Evolutionary conservation across 1,140 invertebrate species (phyloP).

Genomic region (Drosophila chauvacae): DNA sequence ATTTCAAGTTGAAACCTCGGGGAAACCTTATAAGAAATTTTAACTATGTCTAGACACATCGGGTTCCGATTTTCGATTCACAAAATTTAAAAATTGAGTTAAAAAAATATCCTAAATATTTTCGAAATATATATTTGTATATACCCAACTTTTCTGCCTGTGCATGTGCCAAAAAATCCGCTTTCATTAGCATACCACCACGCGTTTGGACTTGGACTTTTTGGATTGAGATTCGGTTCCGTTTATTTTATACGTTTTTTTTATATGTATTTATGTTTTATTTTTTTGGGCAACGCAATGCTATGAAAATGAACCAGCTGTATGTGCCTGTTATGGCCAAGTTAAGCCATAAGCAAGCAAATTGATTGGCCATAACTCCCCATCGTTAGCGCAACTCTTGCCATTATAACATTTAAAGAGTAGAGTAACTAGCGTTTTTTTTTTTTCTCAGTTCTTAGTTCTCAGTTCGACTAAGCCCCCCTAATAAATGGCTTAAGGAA

Average conservation of each 20-base stretch:
- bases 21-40: neutral
- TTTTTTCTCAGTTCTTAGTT: neutral
- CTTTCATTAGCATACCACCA: constrained; percentile 55
- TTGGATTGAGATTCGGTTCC: constrained; percentile 13
- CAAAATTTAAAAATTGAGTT: neutral
- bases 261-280: neutral
- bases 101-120: no score
- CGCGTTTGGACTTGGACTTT: constrained; percentile 16
- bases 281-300: neutral
- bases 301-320: neutral
- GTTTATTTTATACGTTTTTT: constrained; percentile 9
- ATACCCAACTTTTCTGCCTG: neutral
- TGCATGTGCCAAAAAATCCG: constrained; percentile 13
- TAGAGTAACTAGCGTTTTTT: neutral
- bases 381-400: constrained; percentile 6
- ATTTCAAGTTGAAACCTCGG: neutral
- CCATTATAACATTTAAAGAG: neutral
- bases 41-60: neutral
- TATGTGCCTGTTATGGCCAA: constrained; percentile 24
- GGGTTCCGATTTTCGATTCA: neutral
- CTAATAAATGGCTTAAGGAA: constrained; percentile 7
- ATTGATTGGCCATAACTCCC: constrained; percentile 37
- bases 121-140: neutral
- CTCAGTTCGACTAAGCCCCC: neutral
- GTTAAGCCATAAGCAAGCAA: constrained; percentile 26